Conservation (phyloP, 1,140 invertebrate species). For the Antheraea mylitta region DNA sequence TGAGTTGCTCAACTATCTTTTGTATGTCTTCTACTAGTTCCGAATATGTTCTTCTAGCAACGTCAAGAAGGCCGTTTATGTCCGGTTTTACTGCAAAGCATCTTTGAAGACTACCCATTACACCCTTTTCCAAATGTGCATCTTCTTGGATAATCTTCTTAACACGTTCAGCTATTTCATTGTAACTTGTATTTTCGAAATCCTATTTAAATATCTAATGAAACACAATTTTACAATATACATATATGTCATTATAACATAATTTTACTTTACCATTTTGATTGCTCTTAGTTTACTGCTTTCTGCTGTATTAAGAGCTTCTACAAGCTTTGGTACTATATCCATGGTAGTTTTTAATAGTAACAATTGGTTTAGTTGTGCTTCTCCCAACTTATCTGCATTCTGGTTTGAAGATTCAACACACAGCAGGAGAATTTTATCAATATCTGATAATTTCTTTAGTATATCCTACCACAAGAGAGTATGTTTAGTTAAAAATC, state of each 20-base stretch:
- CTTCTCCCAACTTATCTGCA: constrained; percentile 81
- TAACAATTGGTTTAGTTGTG: constrained; percentile 89
- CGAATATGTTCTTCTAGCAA: constrained; percentile 88
- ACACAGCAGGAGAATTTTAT: constrained; percentile 78
- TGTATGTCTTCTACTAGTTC: constrained; percentile 89
- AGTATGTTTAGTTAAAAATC: constrained; percentile 3
- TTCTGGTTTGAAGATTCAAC: constrained; percentile 80
- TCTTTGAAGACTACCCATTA: constrained; percentile 88
- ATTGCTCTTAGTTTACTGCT: constrained; percentile 82
- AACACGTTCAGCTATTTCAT: constrained; percentile 83
- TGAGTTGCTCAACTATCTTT: constrained; percentile 82
- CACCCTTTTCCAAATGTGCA: constrained; percentile 80
- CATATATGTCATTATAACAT: neutral
- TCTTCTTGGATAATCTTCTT: constrained; percentile 86
- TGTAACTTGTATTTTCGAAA: constrained; percentile 66
- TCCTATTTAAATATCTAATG: constrained; percentile 41
- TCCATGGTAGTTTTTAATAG: constrained; percentile 89
- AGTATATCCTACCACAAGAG: constrained; percentile 58
- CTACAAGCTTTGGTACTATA: constrained; percentile 82
- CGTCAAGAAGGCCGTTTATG: constrained; percentile 87
- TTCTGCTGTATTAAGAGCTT: constrained; percentile 79
- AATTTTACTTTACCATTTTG: constrained; percentile 76
- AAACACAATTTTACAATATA: neutral
- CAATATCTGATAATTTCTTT: constrained; percentile 74
- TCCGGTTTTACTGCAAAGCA: constrained; percentile 91